These are phyloP conservation scores for Hyalella azteca DNA, from an alignment of 2,888 invertebrate genomes.

Conservation along the genomic window DNA sequence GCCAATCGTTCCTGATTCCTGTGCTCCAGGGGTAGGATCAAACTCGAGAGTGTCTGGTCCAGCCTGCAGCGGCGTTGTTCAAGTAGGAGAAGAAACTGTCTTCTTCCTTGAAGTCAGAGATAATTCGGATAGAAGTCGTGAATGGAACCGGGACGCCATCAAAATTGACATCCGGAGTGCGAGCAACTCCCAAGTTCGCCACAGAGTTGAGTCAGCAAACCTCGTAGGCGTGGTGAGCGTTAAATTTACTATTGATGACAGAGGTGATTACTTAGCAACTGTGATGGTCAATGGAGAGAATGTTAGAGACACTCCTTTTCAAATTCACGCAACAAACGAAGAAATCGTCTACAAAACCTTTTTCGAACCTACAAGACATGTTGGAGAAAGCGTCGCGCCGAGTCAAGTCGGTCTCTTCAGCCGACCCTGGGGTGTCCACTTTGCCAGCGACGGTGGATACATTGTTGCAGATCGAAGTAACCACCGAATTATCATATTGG, in stretches of 20 bases:
- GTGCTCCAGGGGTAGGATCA: background rate
- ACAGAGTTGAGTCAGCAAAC: background rate
- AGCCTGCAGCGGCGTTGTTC: background rate
- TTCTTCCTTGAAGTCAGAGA: background rate
- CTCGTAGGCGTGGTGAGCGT: background rate
- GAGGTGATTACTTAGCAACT: background rate
- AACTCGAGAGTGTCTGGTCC: background rate
- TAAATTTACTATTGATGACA: background rate
- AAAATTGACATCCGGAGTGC: background rate
- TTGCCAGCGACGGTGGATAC: background rate
- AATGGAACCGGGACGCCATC: background rate
- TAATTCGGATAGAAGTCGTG: background rate
- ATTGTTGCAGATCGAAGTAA: background rate
- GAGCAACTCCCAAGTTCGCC: background rate
- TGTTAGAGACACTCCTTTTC: background rate
- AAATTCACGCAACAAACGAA: background rate
- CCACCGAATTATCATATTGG: background rate
- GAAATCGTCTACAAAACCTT: background rate
- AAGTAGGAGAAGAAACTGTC: background rate
- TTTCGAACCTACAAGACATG: background rate
- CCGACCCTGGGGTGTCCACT: background rate
- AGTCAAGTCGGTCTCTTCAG: background rate
- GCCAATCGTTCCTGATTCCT: background rate
- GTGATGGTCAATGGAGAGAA: background rate
- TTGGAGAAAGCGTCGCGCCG: background rate